Base-by-base conservation (phyloP, 2,888 invertebrate species). In the Drosophila algonquin region DNA sequence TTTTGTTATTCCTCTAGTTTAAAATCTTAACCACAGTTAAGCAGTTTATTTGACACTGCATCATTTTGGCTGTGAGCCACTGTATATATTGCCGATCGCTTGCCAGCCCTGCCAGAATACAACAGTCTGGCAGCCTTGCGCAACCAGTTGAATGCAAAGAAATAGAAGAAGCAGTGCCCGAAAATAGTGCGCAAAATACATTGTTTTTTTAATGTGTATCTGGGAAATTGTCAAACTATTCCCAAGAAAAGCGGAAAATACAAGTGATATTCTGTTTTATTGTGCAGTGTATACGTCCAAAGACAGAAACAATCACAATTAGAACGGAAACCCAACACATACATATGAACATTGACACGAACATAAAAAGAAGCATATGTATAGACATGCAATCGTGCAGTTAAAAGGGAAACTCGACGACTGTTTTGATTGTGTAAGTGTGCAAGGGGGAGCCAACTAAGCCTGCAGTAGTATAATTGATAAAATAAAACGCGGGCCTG, bases 61-160 rank as follows among this genome's bases (percentile, higher is more conserved):
- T n/a, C n/a, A n/a, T n/a, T n/a, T n/a, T n/a, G n/a, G n/a, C n/a
- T n/a, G n/a, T n/a, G n/a, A n/a, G n/a, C n/a, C n/a, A n/a, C n/a
- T n/a, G n/a, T n/a, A n/a, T n/a, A 12, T 32, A 32, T 32, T 32
- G 3, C 3, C 10, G 32, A 3, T 10, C 10, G 32, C 35, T 14
- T 14, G 14, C 6, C 6, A 6, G 40, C 7, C 40, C 40, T 40
- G 40, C 7, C 14, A 14, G 6, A 40, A 40, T 40, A 7, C 40
- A 24, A 30, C 16, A 53, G 56, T 84, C 68, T 55, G 79, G 79
- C 71, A 84, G 52, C 81, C 18, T 74, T 45, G 14, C n/a, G 46
- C 80, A 82, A 84, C 85, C 70, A 85, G 85, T 85, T 87, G 84
- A 84, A 84, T 83, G 82, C 74, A 68, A 70, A 73, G 62, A 61